These are phyloP conservation scores for Etheostoma perlongum DNA, from an alignment of 2,797 vertebrate genomes.

Conservation along the genomic window DNA sequence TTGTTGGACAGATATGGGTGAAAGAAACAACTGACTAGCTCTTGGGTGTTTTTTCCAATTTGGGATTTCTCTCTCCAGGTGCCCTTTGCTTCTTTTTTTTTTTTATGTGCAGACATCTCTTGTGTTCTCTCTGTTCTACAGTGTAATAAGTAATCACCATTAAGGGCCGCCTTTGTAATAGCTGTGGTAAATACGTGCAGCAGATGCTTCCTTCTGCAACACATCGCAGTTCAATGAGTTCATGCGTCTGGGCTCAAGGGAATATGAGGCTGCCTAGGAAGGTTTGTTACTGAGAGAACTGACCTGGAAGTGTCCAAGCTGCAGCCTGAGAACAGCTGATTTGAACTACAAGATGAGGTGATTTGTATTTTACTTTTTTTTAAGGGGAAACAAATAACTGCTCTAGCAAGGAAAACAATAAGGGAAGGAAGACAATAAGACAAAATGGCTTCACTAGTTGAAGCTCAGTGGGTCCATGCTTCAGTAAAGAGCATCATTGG, in stretches of 20 bases:
- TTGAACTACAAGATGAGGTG: slow-evolving; percentile 4
- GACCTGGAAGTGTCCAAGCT: slow-evolving; percentile 34
- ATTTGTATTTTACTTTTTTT: background rate
- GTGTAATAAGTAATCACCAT: background rate
- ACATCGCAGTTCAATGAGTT: slow-evolving; percentile 31
- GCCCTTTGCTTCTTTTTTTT: background rate
- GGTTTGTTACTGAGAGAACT: slow-evolving; percentile 9
- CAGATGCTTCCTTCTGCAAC: slow-evolving; percentile 27
- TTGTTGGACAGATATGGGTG: slow-evolving; percentile 2
- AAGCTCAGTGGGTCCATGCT: background rate
- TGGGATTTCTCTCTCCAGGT: background rate
- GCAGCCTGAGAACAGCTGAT: slow-evolving; percentile 18
- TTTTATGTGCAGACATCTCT: background rate
- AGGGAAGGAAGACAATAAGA: no score
- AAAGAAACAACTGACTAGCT: slow-evolving; percentile 11
- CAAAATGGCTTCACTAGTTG: background rate
- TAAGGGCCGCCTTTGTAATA: background rate
- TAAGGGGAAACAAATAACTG: background rate
- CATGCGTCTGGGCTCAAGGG: slow-evolving; percentile 25
- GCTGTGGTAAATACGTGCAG: slow-evolving; percentile 9
- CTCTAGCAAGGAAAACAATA: background rate
- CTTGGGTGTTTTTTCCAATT: slow-evolving; percentile 10
- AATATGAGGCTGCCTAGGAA: slow-evolving; percentile 12
- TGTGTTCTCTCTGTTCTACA: background rate
- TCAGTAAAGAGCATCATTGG: slow-evolving; percentile 11